Percentiles rank a stretch among this genome's conserved stretches.
These are phyloP conservation scores for Athrips mouffetella DNA, from an alignment of 2,888 invertebrate species.

Conservation along the genomic window DNA sequence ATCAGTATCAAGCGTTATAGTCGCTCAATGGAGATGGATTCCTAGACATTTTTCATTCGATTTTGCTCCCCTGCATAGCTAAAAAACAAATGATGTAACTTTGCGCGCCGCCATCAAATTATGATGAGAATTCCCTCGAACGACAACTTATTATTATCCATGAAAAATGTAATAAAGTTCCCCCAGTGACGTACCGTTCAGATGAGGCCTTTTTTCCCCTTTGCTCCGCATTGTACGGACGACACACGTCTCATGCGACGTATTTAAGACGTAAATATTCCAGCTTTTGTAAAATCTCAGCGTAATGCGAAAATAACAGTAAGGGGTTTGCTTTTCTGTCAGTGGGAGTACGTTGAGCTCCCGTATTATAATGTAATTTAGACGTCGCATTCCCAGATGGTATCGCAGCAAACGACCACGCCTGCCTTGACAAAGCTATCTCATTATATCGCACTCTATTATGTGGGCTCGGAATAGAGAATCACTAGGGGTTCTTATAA, in stretches of 20 bases:
- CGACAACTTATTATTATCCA: constrained; percentile 35
- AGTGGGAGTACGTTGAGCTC: constrained; percentile 4
- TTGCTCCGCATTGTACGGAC: constrained; percentile 1
- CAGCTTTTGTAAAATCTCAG: constrained; percentile 4
- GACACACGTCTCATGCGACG: background rate
- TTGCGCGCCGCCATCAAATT: constrained; percentile 36
- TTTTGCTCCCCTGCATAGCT: constrained; percentile 32
- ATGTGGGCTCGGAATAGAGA: background rate
- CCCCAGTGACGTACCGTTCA: constrained; percentile 8
- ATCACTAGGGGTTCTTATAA: background rate
- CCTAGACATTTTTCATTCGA: constrained; percentile 46
- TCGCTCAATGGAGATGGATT: constrained; percentile 55
- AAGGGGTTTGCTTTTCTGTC: background rate
- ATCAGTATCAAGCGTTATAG: constrained; percentile 49
- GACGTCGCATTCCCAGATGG: constrained; percentile 5
- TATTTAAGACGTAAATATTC: background rate
- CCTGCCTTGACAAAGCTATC: constrained; percentile 11
- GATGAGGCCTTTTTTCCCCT: background rate
- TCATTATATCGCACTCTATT: constrained; percentile 12
- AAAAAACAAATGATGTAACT: constrained; percentile 33
- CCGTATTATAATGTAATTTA: constrained; percentile 16
- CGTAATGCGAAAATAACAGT: constrained; percentile 5
- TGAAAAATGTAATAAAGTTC: constrained; percentile 36
- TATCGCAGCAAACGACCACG: constrained; percentile 10
- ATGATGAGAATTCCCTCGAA: constrained; percentile 42